Evolutionary conservation across 2,888 invertebrate species (phyloP).

Genomic region (Hedychridium roseum): DNA sequence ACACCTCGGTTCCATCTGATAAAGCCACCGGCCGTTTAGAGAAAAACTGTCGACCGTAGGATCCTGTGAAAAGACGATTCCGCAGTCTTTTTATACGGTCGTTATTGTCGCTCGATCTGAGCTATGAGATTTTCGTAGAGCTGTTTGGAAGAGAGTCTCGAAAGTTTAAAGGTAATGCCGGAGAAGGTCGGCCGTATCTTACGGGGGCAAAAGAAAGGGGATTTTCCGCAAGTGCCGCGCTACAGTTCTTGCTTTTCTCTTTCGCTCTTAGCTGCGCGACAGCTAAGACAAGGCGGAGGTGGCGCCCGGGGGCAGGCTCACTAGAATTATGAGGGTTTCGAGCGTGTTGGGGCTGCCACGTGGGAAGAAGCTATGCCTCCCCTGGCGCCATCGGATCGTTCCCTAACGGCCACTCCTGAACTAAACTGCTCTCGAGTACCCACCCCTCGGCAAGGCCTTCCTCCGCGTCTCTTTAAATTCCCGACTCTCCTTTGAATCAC

Average conservation of each 20-base stretch:
- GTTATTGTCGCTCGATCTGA: neutral
- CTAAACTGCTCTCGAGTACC: conserved; percentile 58
- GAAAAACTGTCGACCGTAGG: no score
- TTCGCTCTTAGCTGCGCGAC: conserved; percentile 20
- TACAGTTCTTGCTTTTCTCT: no score
- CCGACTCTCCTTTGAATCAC: neutral
- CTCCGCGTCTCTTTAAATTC: neutral
- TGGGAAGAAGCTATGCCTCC: conserved; percentile 62
- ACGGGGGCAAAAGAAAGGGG: conserved; percentile 9
- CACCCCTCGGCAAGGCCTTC: conserved; percentile 8
- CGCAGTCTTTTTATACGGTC: neutral
- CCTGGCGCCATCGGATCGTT: conserved; percentile 59
- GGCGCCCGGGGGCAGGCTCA: conserved; percentile 38
- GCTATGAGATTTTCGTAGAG: no score
- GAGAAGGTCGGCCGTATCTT: no score
- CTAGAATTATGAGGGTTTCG: conserved; percentile 56
- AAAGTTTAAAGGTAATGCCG: no score
- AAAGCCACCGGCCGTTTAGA: no score
- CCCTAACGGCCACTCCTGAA: conserved; percentile 60
- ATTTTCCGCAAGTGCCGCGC: conserved; percentile 3
- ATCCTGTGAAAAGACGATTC: neutral
- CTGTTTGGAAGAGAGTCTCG: neutral
- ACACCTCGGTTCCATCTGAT: neutral
- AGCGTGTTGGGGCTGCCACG: conserved; percentile 53
- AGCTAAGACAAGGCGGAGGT: conserved; percentile 34